Evolutionary conservation across 2,797 vertebrate species (phyloP), one percentile per base, ranked within the genome.

Genomic region (Podargus strigoides): DNA sequence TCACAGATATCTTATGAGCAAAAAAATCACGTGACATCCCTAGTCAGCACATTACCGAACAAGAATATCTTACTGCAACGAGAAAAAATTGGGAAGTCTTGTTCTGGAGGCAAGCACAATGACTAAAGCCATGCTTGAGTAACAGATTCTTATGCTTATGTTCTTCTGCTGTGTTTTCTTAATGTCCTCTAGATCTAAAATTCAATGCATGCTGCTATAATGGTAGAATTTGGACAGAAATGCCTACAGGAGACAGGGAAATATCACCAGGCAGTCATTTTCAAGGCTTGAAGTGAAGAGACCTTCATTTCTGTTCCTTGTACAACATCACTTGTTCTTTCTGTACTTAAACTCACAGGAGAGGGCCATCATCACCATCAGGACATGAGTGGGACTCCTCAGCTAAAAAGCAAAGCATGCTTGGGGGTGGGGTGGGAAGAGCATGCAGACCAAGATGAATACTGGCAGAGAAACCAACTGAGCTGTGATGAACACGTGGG

Each of bases 71-170:
- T 44, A 66, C 0, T 22, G 13, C 12, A 79, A 63, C 12, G 63
- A 76, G 15, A 91, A 94, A 91, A 80, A 53, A 26, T 85, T 62
- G 22, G 76, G n/a, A 90, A 89, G 52, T 75, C 87, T 62, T 66
- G 42, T 70, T 97, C 63, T 76, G 75, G 85, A 85, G 82, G 68
- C 64, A 95, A 95, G 77, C 66, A 85, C 62, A 50, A 68, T 50
- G 70, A 95, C 92, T 52, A 52, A 97, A 94, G 58, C 36, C 27
- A 58, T 50, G 36, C 36, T 87, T 76, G 24, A 9, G 21, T 75
- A 93, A 32, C 24, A 39, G 39, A 49, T 62, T 75, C 36, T 55
- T 42, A 77, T 3, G 9, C 9, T 76, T n/a, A 11, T 12, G 6
- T 59, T 50, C 13, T 60, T 67, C 66, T 59, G 30, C 26, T 68